Percentiles rank a stretch among this genome's conserved stretches.
Conservation (phyloP, 2,888 invertebrate genomes). For the Dryadula phaetusa region DNA sequence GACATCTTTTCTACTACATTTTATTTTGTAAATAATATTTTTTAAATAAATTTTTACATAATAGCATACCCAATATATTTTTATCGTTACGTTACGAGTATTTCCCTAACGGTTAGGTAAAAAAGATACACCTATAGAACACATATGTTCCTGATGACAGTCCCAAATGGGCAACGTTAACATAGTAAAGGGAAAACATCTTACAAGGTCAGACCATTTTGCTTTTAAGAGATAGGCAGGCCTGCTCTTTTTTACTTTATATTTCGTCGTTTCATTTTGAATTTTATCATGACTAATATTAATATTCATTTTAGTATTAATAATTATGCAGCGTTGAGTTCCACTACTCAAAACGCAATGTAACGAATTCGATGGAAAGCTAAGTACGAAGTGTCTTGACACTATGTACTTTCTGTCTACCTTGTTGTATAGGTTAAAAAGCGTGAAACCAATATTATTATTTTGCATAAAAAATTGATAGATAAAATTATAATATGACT, state of each 20-base stretch:
- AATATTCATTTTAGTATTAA: too few species aligned
- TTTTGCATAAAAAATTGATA: not conserved
- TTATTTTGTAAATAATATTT: not conserved
- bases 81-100: not conserved
- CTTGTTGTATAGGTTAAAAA: too few species aligned
- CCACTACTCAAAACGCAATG: too few species aligned
- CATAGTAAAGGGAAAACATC: conserved; percentile 5
- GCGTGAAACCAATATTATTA: too few species aligned
- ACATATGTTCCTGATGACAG: conserved; percentile 8
- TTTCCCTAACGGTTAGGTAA: not conserved
- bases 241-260: not conserved
- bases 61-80: not conserved
- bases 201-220: conserved; percentile 1
- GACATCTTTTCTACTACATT: too few species aligned
- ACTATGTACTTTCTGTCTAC: too few species aligned
- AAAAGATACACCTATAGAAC: conserved; percentile 9
- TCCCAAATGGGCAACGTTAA: conserved; percentile 1
- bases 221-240: not conserved
- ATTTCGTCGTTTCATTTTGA: not conserved
- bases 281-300: too few species aligned
- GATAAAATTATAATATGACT: too few species aligned
- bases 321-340: too few species aligned
- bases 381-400: too few species aligned
- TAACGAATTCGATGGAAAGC: too few species aligned
- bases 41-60: conserved; percentile 13